Evolutionary conservation across 2,888 invertebrate species (phyloP), one percentile per base, ranked within the genome.

Genomic region (Temnothorax unifasciatus): DNA sequence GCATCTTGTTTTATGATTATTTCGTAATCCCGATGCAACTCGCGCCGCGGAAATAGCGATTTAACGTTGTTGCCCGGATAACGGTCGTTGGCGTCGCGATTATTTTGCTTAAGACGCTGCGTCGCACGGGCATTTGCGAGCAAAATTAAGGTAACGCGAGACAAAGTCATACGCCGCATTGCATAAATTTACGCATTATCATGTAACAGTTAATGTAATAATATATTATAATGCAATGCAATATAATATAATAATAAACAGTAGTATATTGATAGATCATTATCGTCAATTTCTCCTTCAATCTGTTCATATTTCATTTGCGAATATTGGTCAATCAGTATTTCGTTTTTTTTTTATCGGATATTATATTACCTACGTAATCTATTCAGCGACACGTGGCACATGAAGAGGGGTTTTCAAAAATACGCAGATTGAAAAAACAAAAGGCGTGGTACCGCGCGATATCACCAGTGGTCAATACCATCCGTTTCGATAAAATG

Each of bases 1-100:
- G 38, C 25, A 25, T 52, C 18, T 21, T 66, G 18, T 25, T 77
- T 68, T 66, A 66, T 64, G 76, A 77, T 54, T 77, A 76, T 66
- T 66, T 66, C 18, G 11, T 25, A 77, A 71, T n/a, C 38, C 47
- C 68, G 57, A 18, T 15, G 15, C 25, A 18, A 18, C 50, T 38
- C 69, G 13, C 29, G 18, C 1, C 54, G n/a, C 25, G 9, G n/a
- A 68, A 54, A 77, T 29, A 54, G n/a, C 18, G 52, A 68, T 41
- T 54, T 25, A n/a, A 25, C 13, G 54, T 29, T 68, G n/a, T 47
- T 47, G 13, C n/a, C n/a, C 18, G 21, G 38, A 21, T 29, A 74
- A 59, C 8, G 29, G 2, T 29, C 29, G 38, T 15, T 38, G 21
- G 44, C 41, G 9, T 44, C 6, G 41, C 50, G 34, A 71, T 52